phyloP scores from a whole-genome alignment of 2,113 vertebrate genomes.

The Brachyhypopomus gauderio region DNA sequence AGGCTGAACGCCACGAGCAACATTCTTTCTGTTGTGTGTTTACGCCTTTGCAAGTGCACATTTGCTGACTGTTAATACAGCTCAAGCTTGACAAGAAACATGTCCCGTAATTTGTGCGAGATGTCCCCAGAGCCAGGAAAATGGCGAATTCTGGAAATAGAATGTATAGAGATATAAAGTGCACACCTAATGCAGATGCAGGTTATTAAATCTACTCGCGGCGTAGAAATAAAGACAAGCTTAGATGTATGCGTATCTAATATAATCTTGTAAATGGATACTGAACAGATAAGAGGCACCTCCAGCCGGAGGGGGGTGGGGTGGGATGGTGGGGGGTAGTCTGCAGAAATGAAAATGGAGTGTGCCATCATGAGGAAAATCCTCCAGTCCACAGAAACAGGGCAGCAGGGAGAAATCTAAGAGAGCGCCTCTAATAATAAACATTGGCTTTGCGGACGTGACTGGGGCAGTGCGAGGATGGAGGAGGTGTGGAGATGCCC shows the following conservation, averaged over 20 bases:
- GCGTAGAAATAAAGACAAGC: background rate
- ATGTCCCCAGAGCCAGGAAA: too few relatives aligned
- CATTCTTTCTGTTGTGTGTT: too few relatives aligned
- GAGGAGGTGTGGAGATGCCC: conserved; percentile 47
- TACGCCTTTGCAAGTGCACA: too few relatives aligned
- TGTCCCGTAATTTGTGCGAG: too few relatives aligned
- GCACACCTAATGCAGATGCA: background rate
- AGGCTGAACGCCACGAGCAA: too few relatives aligned
- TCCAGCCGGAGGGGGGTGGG: too few relatives aligned
- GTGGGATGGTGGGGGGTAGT: too few relatives aligned
- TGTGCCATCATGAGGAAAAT: background rate
- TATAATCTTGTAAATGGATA: conserved; percentile 18
- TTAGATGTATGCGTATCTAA: background rate
- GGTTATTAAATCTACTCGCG: background rate
- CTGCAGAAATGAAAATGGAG: conserved; percentile 12
- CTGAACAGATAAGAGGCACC: background rate
- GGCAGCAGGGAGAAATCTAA: conserved; percentile 23
- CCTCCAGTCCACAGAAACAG: background rate
- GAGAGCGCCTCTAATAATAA: conserved; percentile 44
- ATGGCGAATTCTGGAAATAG: too few relatives aligned
- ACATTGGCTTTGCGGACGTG: conserved; percentile 31
- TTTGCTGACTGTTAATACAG: too few relatives aligned
- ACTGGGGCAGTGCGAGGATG: conserved; percentile 53
- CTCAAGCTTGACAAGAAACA: too few relatives aligned
- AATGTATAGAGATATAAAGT: background rate